These are phyloP conservation scores for Leucoma salicis DNA, from an alignment of 2,888 invertebrate genomes.

Conservation along the genomic window DNA sequence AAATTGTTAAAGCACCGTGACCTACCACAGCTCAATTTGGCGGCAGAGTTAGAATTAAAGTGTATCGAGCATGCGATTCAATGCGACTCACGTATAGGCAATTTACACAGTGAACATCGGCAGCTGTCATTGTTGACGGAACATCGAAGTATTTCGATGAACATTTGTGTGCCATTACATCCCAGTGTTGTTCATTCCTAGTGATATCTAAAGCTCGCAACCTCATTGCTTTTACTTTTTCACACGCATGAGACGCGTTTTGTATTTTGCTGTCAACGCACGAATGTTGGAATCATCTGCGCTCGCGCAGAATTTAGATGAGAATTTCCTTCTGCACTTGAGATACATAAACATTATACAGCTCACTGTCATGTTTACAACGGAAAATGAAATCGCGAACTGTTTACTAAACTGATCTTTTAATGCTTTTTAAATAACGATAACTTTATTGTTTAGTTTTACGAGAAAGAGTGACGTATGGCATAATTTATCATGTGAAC, in stretches of 20 bases:
- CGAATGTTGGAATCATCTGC: conserved; percentile 72
- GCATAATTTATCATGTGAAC: conserved; percentile 29
- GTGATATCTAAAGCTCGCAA: background rate
- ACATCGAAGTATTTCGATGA: conserved; percentile 8
- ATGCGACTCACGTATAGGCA: conserved; percentile 67
- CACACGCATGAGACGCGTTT: conserved; percentile 71
- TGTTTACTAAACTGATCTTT: conserved; percentile 60
- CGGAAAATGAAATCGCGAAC: conserved; percentile 66
- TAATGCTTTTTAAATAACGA: conserved; percentile 63
- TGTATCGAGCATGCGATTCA: conserved; percentile 48
- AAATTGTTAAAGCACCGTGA: conserved; percentile 53
- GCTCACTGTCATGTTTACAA: conserved; percentile 72
- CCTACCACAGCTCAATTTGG: conserved; percentile 66
- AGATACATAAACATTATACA: conserved; percentile 75
- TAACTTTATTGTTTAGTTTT: conserved; percentile 41
- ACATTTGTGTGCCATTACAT: too few relatives aligned
- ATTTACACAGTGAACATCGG: conserved; percentile 54
- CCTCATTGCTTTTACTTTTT: conserved; percentile 66
- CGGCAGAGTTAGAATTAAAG: conserved; percentile 53
- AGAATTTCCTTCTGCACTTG: conserved; percentile 71
- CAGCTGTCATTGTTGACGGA: conserved; percentile 30
- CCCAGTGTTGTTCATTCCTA: background rate
- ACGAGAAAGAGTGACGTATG: conserved; percentile 19
- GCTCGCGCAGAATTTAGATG: conserved; percentile 75
- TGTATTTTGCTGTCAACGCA: conserved; percentile 66